Base-by-base conservation (phyloP, 2,113 vertebrate species). In the Phylloscopus whistleri region DNA sequence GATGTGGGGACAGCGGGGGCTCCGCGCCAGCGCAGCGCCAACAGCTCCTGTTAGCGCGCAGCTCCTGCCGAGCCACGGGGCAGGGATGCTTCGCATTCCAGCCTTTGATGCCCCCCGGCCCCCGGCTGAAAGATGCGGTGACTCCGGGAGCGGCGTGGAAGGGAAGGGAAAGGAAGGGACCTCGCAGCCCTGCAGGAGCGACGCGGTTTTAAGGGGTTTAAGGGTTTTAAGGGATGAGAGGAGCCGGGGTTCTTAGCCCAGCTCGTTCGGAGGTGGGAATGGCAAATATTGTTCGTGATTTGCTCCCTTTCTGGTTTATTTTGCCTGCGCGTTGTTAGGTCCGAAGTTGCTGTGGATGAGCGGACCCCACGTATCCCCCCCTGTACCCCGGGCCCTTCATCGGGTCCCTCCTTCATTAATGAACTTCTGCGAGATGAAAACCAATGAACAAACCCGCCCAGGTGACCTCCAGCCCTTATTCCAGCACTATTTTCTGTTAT, bases 21-120 rank as follows among this genome's bases (percentile, higher is more conserved):
- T 77, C 33, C 48, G 33, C 4, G 3, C 7, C 52, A 88, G 92
- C 62, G 86, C 23, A 5, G 87, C 67, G 98, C 93, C 95, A 98
- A 98, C 97, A 98, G 98, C 56, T 97, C 51, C 97, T 98, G 97
- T 98, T 98, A 97, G 49, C 97, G 75, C 73, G 15, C 70, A 87
- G 62, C 94, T 93, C 37, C 76, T 59, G 97, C 95, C 89, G 51
- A 55, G 39, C 9, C 49, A 88, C 85, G 90, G 95, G 46, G 58
- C 91, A 67, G 84, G 84, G 96, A 96, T 98, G 95, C 84, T 97
- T 96, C 77, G 68, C 79, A 98, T 98, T 98, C 97, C 98, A 90
- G 87, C 85, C 97, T 98, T 97, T 97, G 96, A 97, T 96, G 97
- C 82, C 80, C 93, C 43, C 86, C 28, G 88, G 93, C n/a, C 80